Conservation (phyloP, 1,140 invertebrate genomes). For the Andricus grossulariae region DNA sequence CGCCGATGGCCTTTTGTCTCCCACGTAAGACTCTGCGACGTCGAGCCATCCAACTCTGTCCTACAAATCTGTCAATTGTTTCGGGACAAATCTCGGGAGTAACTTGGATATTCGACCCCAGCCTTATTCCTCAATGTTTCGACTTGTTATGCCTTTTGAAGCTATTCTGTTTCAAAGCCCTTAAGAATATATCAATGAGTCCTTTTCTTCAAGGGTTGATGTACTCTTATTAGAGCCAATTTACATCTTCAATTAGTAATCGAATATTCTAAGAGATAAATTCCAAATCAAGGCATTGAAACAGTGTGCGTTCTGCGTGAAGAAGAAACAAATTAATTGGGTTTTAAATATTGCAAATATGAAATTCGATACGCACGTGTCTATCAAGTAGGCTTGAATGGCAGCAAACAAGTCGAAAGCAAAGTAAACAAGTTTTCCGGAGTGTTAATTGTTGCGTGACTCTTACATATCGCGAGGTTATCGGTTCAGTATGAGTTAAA, state of each 20-base stretch:
- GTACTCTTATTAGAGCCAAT: neutral
- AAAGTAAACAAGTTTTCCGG: slow-evolving; percentile 22
- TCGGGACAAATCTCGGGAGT: slow-evolving; percentile 68
- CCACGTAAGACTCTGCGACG: slow-evolving; percentile 37
- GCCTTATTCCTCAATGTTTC: slow-evolving; percentile 25
- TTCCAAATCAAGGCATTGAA: neutral
- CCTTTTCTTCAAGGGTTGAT: slow-evolving; percentile 17
- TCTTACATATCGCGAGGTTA: slow-evolving; percentile 8
- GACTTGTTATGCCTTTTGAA: slow-evolving; percentile 23
- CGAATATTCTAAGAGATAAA: neutral
- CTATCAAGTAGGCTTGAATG: slow-evolving; percentile 13
- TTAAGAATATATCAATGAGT: slow-evolving; percentile 10
- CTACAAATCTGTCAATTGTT: slow-evolving; percentile 75
- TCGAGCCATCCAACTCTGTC: slow-evolving; percentile 44
- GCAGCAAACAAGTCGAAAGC: slow-evolving; percentile 20
- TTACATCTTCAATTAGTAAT: neutral
- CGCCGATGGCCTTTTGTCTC: slow-evolving; percentile 67
- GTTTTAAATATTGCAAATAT: neutral
- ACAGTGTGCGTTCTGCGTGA: too few relatives aligned
- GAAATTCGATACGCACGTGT: slow-evolving; percentile 16
- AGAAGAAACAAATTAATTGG: slow-evolving; percentile 17
- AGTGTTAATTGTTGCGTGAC: slow-evolving; percentile 31
- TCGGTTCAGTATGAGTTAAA: neutral
- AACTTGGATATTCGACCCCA: slow-evolving; percentile 51
- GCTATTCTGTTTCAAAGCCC: neutral